A percentile compares a stretch with the other conserved stretches of the same genome.
Evolutionary conservation across 2,797 vertebrate species (phyloP).

Genomic region (Molossus molossus): DNA sequence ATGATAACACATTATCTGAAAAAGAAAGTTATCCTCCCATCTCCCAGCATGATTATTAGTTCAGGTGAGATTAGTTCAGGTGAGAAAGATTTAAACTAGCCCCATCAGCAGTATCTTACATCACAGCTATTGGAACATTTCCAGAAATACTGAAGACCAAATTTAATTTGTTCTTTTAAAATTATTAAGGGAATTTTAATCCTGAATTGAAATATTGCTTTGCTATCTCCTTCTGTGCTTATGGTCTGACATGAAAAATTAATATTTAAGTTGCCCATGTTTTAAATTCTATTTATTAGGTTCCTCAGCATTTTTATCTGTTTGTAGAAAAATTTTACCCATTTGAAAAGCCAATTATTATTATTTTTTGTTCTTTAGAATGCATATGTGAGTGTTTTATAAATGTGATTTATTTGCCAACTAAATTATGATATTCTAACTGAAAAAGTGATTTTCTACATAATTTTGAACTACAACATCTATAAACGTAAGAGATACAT

Average conservation of each 20-base stretch:
- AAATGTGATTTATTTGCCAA: not conserved
- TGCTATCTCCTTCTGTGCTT: not conserved
- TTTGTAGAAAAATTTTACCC: not conserved
- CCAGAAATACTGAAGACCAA: not conserved
- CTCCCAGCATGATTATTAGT: not conserved
- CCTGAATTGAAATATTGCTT: not conserved
- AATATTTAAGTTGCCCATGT: not conserved
- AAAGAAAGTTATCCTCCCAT: not conserved
- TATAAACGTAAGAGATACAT: not conserved
- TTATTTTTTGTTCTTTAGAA: not conserved
- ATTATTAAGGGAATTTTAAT: not conserved
- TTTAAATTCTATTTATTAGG: not conserved
- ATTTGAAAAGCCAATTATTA: not conserved
- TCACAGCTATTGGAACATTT: conserved; percentile 18
- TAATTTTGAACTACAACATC: not conserved
- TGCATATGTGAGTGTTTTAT: not conserved
- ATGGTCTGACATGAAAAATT: not conserved
- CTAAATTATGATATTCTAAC: not conserved
- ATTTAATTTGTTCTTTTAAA: not conserved
- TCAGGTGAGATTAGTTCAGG: not conserved
- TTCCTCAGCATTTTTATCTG: not conserved
- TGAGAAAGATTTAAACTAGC: not conserved
- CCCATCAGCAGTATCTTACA: conserved; percentile 14
- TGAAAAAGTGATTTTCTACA: not conserved
- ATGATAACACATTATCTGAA: not conserved